phyloP scores from a whole-genome alignment of 2,113 vertebrate species.

The Gracilinanus agilis region DNA sequence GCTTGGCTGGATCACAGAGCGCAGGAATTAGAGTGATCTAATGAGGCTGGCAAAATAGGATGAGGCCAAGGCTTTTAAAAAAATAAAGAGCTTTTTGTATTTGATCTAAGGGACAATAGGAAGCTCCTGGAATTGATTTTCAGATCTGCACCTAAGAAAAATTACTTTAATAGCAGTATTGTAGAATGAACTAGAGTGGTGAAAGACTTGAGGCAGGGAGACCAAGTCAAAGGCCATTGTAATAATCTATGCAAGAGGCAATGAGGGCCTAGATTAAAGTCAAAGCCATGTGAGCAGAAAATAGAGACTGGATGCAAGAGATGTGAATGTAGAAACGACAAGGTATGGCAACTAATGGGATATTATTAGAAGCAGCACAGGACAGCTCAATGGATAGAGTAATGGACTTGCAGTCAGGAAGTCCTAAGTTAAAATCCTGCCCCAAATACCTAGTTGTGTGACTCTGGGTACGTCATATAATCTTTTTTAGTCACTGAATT shows the following conservation, averaged over 20 bases:
- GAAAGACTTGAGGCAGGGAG: background rate
- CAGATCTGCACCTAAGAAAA: background rate
- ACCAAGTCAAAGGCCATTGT: background rate
- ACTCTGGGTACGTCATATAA: background rate
- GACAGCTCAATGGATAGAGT: background rate
- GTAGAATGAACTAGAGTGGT: too few species aligned
- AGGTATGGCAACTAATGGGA: background rate
- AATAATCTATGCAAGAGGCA: background rate
- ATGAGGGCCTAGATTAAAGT: background rate
- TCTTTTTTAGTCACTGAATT: background rate
- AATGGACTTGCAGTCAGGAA: background rate
- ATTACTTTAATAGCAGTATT: too few species aligned
- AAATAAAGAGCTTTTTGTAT: background rate
- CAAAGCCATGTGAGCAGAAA: background rate
- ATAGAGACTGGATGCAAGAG: background rate
- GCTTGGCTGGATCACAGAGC: background rate
- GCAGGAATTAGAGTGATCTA: background rate
- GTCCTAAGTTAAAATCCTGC: background rate
- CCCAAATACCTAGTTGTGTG: background rate
- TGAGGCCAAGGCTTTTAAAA: background rate
- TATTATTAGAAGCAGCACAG: background rate
- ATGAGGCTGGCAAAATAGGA: background rate
- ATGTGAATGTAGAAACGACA: background rate
- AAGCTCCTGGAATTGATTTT: background rate
- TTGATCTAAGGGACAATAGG: background rate